A percentile compares a stretch with the other conserved stretches of the same genome.
Conservation (phyloP, 2,888 invertebrate species). For the Eumerus sabulonum region DNA sequence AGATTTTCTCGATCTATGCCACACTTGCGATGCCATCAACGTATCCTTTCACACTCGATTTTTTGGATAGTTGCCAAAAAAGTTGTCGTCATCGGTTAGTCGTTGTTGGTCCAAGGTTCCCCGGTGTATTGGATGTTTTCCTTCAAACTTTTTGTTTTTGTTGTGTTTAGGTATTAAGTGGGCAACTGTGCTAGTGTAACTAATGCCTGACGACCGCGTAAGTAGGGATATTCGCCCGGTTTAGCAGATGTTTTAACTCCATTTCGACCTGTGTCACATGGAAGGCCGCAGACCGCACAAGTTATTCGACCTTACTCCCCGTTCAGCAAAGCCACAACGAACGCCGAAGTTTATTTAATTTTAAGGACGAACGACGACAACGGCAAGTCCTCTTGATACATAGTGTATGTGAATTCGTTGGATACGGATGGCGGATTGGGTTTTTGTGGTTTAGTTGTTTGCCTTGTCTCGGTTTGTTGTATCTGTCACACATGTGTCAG, state of each 20-base stretch:
- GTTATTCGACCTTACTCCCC: slow-evolving; percentile 32
- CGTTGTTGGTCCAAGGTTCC: no score
- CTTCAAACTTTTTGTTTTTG: no score
- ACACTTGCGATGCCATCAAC: slow-evolving; percentile 12
- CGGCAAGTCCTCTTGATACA: no score
- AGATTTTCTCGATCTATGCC: slow-evolving; percentile 7
- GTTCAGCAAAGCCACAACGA: not conserved
- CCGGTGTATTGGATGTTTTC: no score
- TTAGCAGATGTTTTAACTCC: slow-evolving; percentile 52
- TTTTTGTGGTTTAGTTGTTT: no score
- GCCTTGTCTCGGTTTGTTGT: no score
- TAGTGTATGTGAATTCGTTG: no score
- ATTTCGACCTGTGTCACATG: slow-evolving; percentile 30
- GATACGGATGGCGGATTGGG: no score
- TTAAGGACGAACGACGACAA: no score
- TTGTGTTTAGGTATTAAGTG: slow-evolving; percentile 12
- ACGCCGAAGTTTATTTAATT: slow-evolving; percentile 5
- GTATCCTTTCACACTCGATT: slow-evolving; percentile 43
- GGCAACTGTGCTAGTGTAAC: not conserved
- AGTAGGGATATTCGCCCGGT: slow-evolving; percentile 36
- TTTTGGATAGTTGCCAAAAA: slow-evolving; percentile 58
- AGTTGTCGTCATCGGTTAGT: not conserved
- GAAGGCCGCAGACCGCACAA: slow-evolving; percentile 43
- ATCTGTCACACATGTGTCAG: no score
- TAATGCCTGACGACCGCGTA: slow-evolving; percentile 40